A percentile compares a stretch with the other conserved stretches of the same genome.
These are phyloP conservation scores for Pseudomyrmex sp. DNA, from an alignment of 1,140 invertebrate genomes.

Conservation along the genomic window DNA sequence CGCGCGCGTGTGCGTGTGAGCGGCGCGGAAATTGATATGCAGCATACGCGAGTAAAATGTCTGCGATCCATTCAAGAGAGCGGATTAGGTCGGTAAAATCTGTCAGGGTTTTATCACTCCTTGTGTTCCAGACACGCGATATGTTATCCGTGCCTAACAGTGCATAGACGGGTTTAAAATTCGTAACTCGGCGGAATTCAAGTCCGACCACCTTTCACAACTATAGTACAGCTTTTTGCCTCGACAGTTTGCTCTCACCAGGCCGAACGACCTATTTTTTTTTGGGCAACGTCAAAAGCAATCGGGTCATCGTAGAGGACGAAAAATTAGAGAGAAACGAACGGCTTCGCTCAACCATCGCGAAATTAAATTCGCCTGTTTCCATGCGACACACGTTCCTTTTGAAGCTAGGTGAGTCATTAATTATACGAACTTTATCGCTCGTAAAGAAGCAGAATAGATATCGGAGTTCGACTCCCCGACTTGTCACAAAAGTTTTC, in stretches of 20 bases:
- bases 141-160: constrained; percentile 37
- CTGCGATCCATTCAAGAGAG: constrained; percentile 27
- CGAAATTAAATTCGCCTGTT: constrained; percentile 45
- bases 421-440: constrained; percentile 36
- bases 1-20: no score
- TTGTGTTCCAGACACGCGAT: constrained; percentile 24
- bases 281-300: constrained; percentile 13
- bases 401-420: neutral
- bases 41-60: constrained; percentile 21
- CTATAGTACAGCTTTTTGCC: neutral
- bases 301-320: constrained; percentile 36
- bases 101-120: constrained; percentile 52
- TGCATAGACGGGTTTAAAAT: constrained; percentile 17
- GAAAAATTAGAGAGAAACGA: constrained; percentile 12
- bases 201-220: no score
- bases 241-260: neutral
- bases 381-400: constrained; percentile 42
- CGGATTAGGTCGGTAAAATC: constrained; percentile 27
- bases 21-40: constrained; percentile 24
- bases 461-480: neutral
- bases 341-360: constrained; percentile 15
- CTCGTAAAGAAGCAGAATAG: constrained; percentile 2
- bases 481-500: constrained; percentile 1
- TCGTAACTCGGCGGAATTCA: constrained; percentile 1
- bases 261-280: constrained; percentile 47